Evolutionary conservation across 2,888 invertebrate genomes (phyloP), one percentile per base, ranked within the genome.

Genomic region (Sphaerophoria rueppellii): DNA sequence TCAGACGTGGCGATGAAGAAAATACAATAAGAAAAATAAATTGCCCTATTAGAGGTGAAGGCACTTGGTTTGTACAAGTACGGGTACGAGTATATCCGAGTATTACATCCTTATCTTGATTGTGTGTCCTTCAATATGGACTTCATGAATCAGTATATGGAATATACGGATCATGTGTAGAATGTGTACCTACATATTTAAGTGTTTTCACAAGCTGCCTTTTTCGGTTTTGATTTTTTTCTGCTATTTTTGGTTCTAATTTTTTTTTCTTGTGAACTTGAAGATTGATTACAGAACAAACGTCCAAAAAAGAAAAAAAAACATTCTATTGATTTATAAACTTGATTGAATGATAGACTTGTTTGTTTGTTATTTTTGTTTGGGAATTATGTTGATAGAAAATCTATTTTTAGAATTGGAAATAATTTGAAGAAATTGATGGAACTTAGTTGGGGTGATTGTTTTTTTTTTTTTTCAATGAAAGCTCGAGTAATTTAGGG

Each of bases 271-370:
- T 9, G n/a, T 75, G 14, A 34, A 14, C 9, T 55, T 67, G 11
- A 57, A 60, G 55, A 76, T 69, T 76, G 72, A 82, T 76, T 69
- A 57, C 43, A 12, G 12, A 24, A 54, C 46, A 55, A 71, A 71
- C 63, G 75, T 71, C 52, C 43, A 24, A 52, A 74, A 60, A 69
- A 60, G 54, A 24, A 24, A 24, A 24, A 43, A 40, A 43, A 43
- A 43, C 43, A 43, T 43, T 43, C 43, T 43, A 9, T 43, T 43
- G 12, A 43, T 43, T 43, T 43, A 43, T 43, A 43, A 43, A 43
- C 43, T 43, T 43, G 43, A 43, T 43, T 43, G 43, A 43, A 43
- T 43, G 43, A 43, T 43, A 43, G 43, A 43, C 43, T 11, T 43
- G 43, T 43, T 40, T 6, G 6, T 6, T 40, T 40, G 9, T 43